Base-by-base conservation (phyloP, 2,113 vertebrate species). In the Talpa occidentalis region DNA sequence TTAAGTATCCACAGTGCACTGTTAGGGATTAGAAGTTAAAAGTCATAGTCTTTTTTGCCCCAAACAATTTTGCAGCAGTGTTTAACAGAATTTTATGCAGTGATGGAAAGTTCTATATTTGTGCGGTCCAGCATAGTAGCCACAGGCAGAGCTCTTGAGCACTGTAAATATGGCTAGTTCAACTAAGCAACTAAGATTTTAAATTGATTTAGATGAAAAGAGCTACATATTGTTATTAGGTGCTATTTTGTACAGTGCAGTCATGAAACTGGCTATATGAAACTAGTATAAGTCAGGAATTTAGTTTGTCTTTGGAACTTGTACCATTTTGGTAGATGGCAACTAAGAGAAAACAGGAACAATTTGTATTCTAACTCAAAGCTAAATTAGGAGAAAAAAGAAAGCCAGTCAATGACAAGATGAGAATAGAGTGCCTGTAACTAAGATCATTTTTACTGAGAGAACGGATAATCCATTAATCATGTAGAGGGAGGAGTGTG, bases 261-360 rank as follows among this genome's bases (percentile, higher is more conserved):
- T 60, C 67, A 37, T 84, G 49, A 54, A 77, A 77, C 54, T 56
- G 66, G 44, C 19, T 88, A 11, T 44, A 62, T 67, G 14, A 74
- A 88, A 84, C 40, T 86, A 73, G 78, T 69, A 64, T 67, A 82
- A 84, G 44, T 49, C 66, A 87, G 42, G 22, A 74, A 59, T 22
- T 92, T 83, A 62, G 66, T 95, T 60, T 83, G 37, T 79, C 56
- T 96, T 96, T 88, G 72, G 42, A 89, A 42, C 15, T 78, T 92
- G 35, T 69, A n/a, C 37, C 72, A 70, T 74, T 14, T 62, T 91
- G 54, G 22, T 79, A 72, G 16, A 85, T 32, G 17, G 15, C 77
- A 76, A 54, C 79, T 74, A 80, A 77, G 49, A 62, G 30, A 81
- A 44, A 94, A 93, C 26, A 37, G 86, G 42, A 89, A 47, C 77